A percentile compares a stretch with the other conserved stretches of the same genome.
These are phyloP conservation scores for Heliconius congener DNA, from an alignment of 1,140 invertebrate genomes.

Conservation along the genomic window DNA sequence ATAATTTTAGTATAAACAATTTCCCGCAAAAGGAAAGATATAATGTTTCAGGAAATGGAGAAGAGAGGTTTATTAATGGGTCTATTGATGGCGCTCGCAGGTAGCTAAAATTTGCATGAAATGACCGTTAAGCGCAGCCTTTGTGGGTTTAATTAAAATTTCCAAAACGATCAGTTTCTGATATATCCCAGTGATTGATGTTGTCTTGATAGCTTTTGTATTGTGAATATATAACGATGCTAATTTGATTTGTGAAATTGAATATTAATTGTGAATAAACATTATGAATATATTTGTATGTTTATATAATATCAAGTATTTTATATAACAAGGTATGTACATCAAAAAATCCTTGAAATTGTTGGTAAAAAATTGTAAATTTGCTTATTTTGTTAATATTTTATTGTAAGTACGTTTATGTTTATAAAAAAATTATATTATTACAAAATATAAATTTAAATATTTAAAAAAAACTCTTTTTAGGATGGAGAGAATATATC, in stretches of 20 bases:
- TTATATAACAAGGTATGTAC: too few species aligned
- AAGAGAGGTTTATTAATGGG: slow-evolving; percentile 46
- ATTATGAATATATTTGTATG: too few species aligned
- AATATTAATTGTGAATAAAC: neutral
- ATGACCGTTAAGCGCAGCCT: slow-evolving; percentile 54
- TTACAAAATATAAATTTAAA: too few species aligned
- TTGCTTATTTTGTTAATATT: too few species aligned
- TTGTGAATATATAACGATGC: slow-evolving; percentile 21
- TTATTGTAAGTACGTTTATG: too few species aligned
- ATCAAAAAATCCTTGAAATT: too few species aligned
- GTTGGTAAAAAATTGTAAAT: too few species aligned
- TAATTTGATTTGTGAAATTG: slow-evolving; percentile 13
- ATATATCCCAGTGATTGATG: slow-evolving; percentile 58
- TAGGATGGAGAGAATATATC: too few species aligned
- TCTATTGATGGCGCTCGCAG: slow-evolving; percentile 44
- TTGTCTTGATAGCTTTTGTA: slow-evolving; percentile 44
- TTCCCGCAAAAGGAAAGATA: slow-evolving; percentile 10
- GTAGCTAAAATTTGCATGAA: slow-evolving; percentile 61
- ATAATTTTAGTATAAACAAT: slow-evolving; percentile 5
- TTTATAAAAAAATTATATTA: too few species aligned
- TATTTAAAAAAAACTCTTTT: too few species aligned
- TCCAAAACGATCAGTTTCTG: slow-evolving; percentile 46
- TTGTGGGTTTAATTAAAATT: slow-evolving; percentile 62
- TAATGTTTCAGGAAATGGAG: slow-evolving; percentile 21
- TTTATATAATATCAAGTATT: too few species aligned